Percentiles rank a stretch among this genome's conserved stretches.
phyloP scores from a whole-genome alignment of 1,140 invertebrate genomes.

The Heliconius melpomene region DNA sequence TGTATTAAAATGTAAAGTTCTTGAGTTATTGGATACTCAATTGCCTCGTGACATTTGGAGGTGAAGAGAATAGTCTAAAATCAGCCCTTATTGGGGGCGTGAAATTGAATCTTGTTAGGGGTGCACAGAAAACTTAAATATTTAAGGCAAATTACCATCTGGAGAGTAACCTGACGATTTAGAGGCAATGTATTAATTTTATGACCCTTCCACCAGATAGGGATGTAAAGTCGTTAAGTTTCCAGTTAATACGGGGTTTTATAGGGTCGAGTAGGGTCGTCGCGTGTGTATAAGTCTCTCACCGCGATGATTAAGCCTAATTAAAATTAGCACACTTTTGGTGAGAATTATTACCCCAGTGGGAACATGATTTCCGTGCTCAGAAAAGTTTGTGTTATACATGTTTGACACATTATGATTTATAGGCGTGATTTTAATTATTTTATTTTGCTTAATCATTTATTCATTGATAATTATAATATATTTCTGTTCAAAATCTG shows the following conservation, averaged over 20 bases:
- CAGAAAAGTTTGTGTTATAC: not conserved
- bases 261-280: conserved; percentile 31
- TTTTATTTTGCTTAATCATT: no score
- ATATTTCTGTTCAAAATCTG: no score
- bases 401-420: not conserved
- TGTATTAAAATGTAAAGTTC: conserved; percentile 49
- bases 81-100: conserved; percentile 73
- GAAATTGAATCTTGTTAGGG: conserved; percentile 81
- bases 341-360: conserved; percentile 23
- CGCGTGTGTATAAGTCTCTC: conserved; percentile 6
- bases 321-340: conserved; percentile 31
- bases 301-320: conserved; percentile 27
- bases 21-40: conserved; percentile 57
- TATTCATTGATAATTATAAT: no score
- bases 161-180: conserved; percentile 64
- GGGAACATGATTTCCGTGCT: not conserved
- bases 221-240: conserved; percentile 75
- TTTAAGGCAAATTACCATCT: conserved; percentile 73
- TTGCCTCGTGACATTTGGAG: conserved; percentile 72
- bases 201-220: conserved; percentile 60
- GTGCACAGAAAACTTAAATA: conserved; percentile 77
- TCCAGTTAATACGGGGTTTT: conserved; percentile 57
- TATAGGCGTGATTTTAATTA: not conserved
- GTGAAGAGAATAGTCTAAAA: conserved; percentile 64
- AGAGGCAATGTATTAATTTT: conserved; percentile 78